These are phyloP conservation scores for Cranoglanis bouderius DNA, from an alignment of 2,113 vertebrate genomes.

Conservation along the genomic window DNA sequence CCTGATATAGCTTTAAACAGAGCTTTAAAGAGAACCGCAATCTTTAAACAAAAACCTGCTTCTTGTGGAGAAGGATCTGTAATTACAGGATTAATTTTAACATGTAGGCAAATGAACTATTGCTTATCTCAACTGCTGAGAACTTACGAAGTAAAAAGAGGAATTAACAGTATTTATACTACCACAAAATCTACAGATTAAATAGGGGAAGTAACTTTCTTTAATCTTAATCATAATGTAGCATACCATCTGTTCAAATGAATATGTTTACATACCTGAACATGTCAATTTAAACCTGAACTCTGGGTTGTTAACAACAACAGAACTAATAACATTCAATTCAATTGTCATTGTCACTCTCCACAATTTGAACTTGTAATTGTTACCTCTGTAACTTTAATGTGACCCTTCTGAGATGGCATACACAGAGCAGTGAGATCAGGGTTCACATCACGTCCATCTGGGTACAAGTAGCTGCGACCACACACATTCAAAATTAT, in stretches of 20 bases:
- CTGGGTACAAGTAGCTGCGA: conserved; percentile 81
- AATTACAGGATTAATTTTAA: background rate
- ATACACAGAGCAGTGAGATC: conserved; percentile 73
- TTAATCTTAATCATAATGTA: background rate
- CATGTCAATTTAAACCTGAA: background rate
- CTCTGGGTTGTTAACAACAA: background rate
- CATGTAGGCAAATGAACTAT: background rate
- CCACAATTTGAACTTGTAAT: background rate
- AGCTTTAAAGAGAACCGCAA: background rate
- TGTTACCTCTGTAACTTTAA: conserved; percentile 78
- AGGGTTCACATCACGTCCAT: conserved; percentile 78
- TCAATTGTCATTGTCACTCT: background rate
- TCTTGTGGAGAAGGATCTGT: background rate
- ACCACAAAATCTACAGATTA: background rate
- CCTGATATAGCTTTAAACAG: background rate
- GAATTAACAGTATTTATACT: background rate
- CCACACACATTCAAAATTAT: conserved; percentile 34
- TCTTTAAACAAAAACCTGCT: background rate
- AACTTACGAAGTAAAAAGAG: background rate
- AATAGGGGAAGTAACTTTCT: background rate
- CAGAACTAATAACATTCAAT: background rate
- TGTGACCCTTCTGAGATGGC: conserved; percentile 56
- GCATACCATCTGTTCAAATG: background rate
- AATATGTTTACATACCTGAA: background rate
- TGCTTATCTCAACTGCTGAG: background rate